Base-by-base conservation (phyloP, 2,888 invertebrate genomes). In the Eupithecia vulgata region DNA sequence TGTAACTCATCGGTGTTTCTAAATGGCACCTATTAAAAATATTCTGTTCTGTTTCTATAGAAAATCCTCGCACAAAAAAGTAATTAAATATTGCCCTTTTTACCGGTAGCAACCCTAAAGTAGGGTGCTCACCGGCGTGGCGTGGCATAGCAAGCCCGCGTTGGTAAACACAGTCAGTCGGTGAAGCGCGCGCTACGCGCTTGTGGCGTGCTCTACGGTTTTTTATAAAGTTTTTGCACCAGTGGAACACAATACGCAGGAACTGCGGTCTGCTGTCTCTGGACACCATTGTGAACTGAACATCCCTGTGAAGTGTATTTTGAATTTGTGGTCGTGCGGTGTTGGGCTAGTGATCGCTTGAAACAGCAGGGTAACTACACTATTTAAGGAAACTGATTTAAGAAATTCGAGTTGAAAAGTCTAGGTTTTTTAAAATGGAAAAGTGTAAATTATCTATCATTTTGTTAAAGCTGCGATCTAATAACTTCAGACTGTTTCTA, bases 131-230 rank as follows among this genome's bases (percentile, higher is more conserved):
- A 86, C 85, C 52, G 45, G 40, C 45, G 45, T 8, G 48, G 21
- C 48, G 48, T 45, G 82, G 82, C 82, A 81, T 81, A 82, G 85
- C 81, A 74, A 76, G 82, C 83, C 78, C 72, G 81, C 84, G 85
- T 86, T 85, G 82, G 89, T 87, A 88, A 88, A 89, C 90, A 90
- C 90, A 91, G 88, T 91, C 87, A 83, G 88, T 81, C 83, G 85
- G 87, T 84, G 87, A 82, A 83, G 87, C 87, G 90, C 84, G 88
- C 84, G 84, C 87, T 87, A 87, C 86, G 89, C 82, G 81, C 75
- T 82, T 80, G 78, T 78, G 74, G 62, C 67, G 74, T 68, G 72
- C 37, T n/a, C n/a, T 34, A 62, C 12, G 12, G 30, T 6, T 69
- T 69, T 10, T 67, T 66, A 67, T 62, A 67, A 59, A 59, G 34